Percentiles rank a stretch among this genome's conserved stretches.
phyloP scores from a whole-genome alignment of 2,888 invertebrate species.

The Ganaspis brasiliensis region DNA sequence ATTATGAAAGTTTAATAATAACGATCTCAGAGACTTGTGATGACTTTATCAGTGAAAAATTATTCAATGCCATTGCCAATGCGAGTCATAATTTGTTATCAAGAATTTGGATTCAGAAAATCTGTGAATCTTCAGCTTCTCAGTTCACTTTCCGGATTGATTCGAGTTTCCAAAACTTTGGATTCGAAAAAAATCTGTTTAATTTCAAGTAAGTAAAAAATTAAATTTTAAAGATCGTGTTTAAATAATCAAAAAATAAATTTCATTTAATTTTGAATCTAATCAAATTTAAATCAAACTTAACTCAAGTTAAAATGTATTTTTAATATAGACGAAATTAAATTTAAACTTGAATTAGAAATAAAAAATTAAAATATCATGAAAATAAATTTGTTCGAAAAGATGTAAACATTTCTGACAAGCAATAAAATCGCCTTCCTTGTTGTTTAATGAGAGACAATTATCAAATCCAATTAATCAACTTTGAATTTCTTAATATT shows the following conservation, averaged over 20 bases:
- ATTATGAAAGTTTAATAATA: background rate
- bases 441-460: background rate
- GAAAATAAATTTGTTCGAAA: too few relatives aligned
- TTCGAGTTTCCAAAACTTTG: background rate
- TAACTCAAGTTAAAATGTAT: too few relatives aligned
- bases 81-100: conserved; percentile 17
- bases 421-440: background rate
- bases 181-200: background rate
- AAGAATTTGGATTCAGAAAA: background rate
- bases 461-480: conserved; percentile 31
- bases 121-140: background rate
- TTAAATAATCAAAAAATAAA: too few relatives aligned
- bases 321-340: too few relatives aligned
- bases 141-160: conserved; percentile 23
- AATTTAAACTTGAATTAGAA: background rate
- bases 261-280: too few relatives aligned
- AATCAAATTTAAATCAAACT: too few relatives aligned
- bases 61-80: conserved; percentile 41
- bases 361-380: background rate
- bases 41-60: conserved; percentile 4
- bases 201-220: background rate
- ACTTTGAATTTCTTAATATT: background rate
- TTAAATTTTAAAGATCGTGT: too few relatives aligned
- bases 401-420: too few relatives aligned
- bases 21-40: background rate